A percentile compares a stretch with the other conserved stretches of the same genome.
Evolutionary conservation across 1,140 invertebrate genomes (phyloP).

Genomic region (Pteromalus puparum): DNA sequence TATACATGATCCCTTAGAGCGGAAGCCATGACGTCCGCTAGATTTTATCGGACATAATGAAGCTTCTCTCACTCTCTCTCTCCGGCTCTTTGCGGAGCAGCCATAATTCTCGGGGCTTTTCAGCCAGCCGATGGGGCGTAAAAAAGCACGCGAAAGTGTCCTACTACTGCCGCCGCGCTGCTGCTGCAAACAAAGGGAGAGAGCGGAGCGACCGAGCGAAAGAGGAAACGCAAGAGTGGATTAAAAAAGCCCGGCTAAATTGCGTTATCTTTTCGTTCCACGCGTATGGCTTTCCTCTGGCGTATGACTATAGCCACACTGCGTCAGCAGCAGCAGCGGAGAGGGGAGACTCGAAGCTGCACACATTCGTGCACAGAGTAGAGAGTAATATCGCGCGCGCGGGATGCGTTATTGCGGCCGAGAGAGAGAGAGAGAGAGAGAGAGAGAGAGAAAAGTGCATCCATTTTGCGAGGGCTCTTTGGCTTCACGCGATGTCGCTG

Average conservation of each 20-base stretch:
- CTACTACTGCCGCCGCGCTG: not conserved
- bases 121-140: not conserved
- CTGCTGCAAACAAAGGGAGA: slow-evolving; percentile 38
- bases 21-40: slow-evolving; percentile 33
- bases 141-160: slow-evolving; percentile 1
- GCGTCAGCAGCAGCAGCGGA: not conserved
- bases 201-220: slow-evolving; percentile 1
- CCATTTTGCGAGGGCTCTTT: not conserved
- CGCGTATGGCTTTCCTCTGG: slow-evolving; percentile 64
- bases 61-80: slow-evolving; percentile 40
- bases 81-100: slow-evolving; percentile 20
- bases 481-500: not conserved
- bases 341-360: not conserved
- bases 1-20: not conserved
- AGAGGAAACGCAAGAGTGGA: slow-evolving; percentile 44
- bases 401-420: no score
- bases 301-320: not conserved
- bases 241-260: slow-evolving; percentile 70
- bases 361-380: not conserved
- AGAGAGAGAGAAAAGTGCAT: not conserved
- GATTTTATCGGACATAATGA: slow-evolving; percentile 59
- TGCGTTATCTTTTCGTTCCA: slow-evolving; percentile 73
- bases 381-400: no score
- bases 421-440: no score
- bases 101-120: slow-evolving; percentile 56